Evolutionary conservation across 2,113 vertebrate genomes (phyloP), one percentile per base, ranked within the genome.

Genomic region (Gadus chalcogrammus): DNA sequence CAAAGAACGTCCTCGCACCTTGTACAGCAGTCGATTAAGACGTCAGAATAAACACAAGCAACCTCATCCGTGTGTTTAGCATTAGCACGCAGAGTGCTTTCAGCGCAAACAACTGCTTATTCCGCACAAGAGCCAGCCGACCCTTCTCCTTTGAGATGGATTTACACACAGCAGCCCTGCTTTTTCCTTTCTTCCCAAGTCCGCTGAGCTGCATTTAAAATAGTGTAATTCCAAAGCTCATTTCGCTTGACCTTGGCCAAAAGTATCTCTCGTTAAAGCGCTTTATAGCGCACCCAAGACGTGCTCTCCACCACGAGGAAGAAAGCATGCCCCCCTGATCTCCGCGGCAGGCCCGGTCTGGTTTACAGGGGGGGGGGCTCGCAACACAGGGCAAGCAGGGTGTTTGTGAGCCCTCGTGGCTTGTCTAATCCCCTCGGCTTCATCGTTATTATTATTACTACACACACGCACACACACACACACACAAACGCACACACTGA

Each of bases 201-300:
- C 82, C 81, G 89, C 86, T 92, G 87, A 91, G 85, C 84, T 70
- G 60, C 76, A 75, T 87, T 90, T 87, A 88, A 84, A 90, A 90
- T 79, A 78, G 82, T 81, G 81, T 87, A 82, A 89, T 86, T 89
- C 71, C 76, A 73, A 62, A 79, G 79, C 82, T 89, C 83, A 87
- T 91, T 87, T 87, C 81, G 72, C 83, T 78, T 88, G 90, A 92
- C 90, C 90, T 91, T 90, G 88, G 85, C 88, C 82, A 85, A 90
- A 48, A 89, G 86, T 87, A 35, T 88, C 89, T 84, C 90, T 89
- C 85, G 88, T 92, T 92, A 92, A 83, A 87, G 82, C 69, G 82
- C 79, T 90, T 89, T 92, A 24, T 24, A 90, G 90, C 89, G 89
- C 89, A 89, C 88, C 79, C 85, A 88, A 79, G 87, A 87, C 87